Evolutionary conservation across 2,888 invertebrate genomes (phyloP).

Genomic region (Opisthograptis luteolata): DNA sequence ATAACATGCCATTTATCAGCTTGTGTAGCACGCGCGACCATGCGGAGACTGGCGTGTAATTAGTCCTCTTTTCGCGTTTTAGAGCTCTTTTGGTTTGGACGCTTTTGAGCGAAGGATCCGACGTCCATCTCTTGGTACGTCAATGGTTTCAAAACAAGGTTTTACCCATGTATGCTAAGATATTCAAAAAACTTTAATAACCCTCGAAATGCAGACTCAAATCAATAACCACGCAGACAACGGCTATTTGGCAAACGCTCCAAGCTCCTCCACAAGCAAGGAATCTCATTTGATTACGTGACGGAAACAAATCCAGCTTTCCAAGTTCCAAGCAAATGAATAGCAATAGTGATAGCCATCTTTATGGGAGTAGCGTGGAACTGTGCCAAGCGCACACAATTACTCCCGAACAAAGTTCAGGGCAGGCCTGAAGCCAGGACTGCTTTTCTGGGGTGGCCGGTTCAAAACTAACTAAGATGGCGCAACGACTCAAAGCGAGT

Average conservation of each 20-base stretch:
- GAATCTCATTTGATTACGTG: constrained; percentile 25
- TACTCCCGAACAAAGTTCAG: constrained; percentile 18
- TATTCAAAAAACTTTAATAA: too few species aligned
- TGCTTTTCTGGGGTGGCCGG: background rate
- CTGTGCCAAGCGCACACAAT: constrained; percentile 47
- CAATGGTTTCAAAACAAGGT: background rate
- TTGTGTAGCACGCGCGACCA: too few species aligned
- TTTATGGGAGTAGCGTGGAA: constrained; percentile 49
- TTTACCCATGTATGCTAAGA: background rate
- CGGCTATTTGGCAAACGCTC: constrained; percentile 9
- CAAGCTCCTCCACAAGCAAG: background rate
- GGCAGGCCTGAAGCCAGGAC: constrained; percentile 2
- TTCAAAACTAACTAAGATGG: too few species aligned
- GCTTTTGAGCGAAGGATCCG: too few species aligned
- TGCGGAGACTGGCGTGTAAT: too few species aligned
- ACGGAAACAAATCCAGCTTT: constrained; percentile 41
- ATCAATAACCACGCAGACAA: constrained; percentile 11
- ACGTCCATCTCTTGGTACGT: too few species aligned
- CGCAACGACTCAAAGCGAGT: too few species aligned
- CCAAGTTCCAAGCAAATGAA: constrained; percentile 44
- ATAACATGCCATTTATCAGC: too few species aligned
- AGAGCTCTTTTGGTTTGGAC: too few species aligned
- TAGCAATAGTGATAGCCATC: constrained; percentile 50
- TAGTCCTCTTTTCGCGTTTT: too few species aligned
- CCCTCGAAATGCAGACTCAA: background rate